Conservation (phyloP, 2,113 vertebrate species). For the Alectura lathami region DNA sequence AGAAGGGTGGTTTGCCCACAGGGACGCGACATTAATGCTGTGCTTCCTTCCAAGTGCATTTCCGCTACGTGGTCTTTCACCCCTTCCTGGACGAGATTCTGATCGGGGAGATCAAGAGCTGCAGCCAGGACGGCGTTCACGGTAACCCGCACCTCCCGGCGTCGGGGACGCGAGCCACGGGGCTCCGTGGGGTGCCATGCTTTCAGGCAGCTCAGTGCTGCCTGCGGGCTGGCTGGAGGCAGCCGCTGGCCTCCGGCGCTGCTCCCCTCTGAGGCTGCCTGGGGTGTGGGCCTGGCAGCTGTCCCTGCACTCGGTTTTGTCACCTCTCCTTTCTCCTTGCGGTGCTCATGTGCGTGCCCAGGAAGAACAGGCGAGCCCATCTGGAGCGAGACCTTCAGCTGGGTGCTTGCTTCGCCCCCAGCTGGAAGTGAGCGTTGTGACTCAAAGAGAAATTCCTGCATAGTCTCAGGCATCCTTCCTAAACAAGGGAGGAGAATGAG, state of each 20-base stretch:
- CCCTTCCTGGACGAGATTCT: slow-evolving; percentile 96
- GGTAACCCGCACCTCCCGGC: slow-evolving; percentile 67
- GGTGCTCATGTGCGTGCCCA: neutral
- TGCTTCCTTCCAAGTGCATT: slow-evolving; percentile 82
- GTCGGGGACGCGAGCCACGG: neutral
- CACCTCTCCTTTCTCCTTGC: neutral
- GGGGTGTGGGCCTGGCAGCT: neutral
- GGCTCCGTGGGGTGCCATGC: neutral
- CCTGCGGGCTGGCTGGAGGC: neutral
- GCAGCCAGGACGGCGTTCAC: slow-evolving; percentile 93
- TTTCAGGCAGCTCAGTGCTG: neutral
- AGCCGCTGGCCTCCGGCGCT: rapidly evolving
- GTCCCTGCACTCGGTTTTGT: neutral
- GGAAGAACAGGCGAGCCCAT: neutral
- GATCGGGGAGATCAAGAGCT: slow-evolving; percentile 93
- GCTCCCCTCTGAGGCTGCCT: neutral
- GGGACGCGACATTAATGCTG: neutral
- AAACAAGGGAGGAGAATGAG: neutral
- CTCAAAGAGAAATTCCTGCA: slow-evolving; percentile 15
- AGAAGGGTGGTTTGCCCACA: neutral
- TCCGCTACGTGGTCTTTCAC: slow-evolving; percentile 94
- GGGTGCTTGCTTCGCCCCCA: slow-evolving; percentile 15
- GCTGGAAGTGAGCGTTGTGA: neutral
- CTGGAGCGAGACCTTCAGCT: neutral
- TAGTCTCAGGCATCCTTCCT: neutral